Evolutionary conservation across 2,888 invertebrate genomes (phyloP), one percentile per base, ranked within the genome.

Genomic region (Drosophila neonasuta): DNA sequence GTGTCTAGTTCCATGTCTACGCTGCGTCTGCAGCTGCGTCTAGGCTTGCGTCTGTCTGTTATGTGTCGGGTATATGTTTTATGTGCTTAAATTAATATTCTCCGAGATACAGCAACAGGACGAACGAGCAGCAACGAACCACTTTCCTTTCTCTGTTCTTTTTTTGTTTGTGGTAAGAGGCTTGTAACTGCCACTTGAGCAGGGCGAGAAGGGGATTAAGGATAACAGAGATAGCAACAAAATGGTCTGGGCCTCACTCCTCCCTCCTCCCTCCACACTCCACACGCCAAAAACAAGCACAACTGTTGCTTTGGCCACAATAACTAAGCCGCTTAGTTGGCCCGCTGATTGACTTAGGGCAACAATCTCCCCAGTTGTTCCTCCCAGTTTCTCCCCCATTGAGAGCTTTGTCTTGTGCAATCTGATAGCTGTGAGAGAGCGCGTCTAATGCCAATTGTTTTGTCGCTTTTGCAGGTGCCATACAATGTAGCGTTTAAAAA

Each of bases 401-500:
- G 24, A 24, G 32, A 32, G 24, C 32, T 32, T 32, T 32, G n/a
- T 30, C 20, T 13, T 13, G 10, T 20, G 20, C 30, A 6, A 51
- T 11, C 34, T 29, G 30, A 39, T 45, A 32, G 46, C 34, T 24
- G 11, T 36, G 29, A 7, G 44, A 42, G 8, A 42, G 32, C 3
- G 29, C 34, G 24, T 24, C 20, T 69, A 39, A 41, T 51, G 29
- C 46, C 48, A 52, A 72, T 70, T 70, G 64, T 11, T 41, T 30
- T 69, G 20, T 55, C 46, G 93, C 58, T 13, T 30, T 94, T 80
- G 0, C 73, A 91, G 97, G 99, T 99, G 90, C 99, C 99, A 83
- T 99, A 98, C 93, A 99, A 99, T 92, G 99, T 99, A 90, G 99
- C 99, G 91, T 99, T 99, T 94, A 98, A 99, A 93, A 99, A 98